A percentile compares a stretch with the other conserved stretches of the same genome.
phyloP scores from a whole-genome alignment of 2,113 vertebrate species.

The Okapia johnstoni region DNA sequence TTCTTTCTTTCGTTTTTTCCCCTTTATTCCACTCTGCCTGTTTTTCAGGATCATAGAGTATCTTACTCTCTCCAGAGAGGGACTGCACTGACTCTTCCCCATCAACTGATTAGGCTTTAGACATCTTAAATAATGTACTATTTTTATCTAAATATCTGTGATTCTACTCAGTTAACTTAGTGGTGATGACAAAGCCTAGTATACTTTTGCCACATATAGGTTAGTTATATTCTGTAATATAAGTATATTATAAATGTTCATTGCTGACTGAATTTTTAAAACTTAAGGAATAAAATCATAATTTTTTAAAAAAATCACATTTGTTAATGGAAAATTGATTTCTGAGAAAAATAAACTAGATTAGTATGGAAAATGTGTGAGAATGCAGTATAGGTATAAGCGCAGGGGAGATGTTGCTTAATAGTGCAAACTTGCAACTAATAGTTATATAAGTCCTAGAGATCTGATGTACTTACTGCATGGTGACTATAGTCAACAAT shows the following conservation, averaged over 20 bases:
- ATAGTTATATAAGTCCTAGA: neutral
- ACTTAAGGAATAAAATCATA: constrained; percentile 4
- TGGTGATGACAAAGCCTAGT: constrained; percentile 2
- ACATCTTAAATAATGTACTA: neutral
- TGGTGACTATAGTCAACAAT: neutral
- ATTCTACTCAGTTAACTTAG: neutral
- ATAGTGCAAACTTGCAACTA: neutral
- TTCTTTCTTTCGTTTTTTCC: neutral
- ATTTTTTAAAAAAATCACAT: neutral
- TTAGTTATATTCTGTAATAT: constrained; percentile 10
- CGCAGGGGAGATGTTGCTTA: neutral
- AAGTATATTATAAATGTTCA: neutral
- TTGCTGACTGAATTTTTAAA: constrained; percentile 5
- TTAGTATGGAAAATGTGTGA: neutral
- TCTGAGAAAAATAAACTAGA: neutral
- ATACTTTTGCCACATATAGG: neutral
- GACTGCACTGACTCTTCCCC: neutral
- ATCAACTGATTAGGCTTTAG: neutral
- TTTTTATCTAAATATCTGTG: neutral
- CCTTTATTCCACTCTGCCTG: neutral
- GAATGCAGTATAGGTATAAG: neutral
- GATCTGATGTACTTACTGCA: neutral
- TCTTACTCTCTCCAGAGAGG: neutral
- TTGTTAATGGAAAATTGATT: neutral
- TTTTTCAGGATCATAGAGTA: neutral